phyloP scores from a whole-genome alignment of 2,888 invertebrate species.

The Romanomermis culicivorax region DNA sequence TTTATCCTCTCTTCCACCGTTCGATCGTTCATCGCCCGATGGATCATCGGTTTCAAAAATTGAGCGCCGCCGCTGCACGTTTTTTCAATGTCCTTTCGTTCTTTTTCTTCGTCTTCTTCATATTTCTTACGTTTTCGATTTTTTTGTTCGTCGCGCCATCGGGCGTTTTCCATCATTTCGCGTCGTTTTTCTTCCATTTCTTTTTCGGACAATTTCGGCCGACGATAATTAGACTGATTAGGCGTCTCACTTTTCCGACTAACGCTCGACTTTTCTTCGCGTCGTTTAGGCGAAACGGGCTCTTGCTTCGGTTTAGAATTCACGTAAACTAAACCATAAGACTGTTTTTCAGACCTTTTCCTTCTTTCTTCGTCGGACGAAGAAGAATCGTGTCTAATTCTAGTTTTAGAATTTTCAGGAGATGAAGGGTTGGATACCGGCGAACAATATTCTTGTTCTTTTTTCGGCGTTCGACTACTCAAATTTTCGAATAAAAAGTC shows the following conservation, averaged over 20 bases:
- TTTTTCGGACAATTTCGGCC: slow-evolving; percentile 7
- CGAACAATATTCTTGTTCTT: background rate
- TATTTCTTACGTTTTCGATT: slow-evolving; percentile 30
- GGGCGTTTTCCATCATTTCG: slow-evolving; percentile 65
- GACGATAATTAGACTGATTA: background rate
- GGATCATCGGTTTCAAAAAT: slow-evolving; percentile 41
- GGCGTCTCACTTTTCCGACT: background rate
- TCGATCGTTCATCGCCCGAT: slow-evolving; percentile 42
- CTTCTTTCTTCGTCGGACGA: background rate
- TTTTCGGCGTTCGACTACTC: background rate
- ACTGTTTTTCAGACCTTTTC: background rate
- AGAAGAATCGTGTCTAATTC: background rate
- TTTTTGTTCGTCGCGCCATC: slow-evolving; percentile 33
- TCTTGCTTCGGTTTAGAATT: background rate
- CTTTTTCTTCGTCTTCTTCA: slow-evolving; percentile 27
- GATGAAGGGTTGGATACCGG: background rate
- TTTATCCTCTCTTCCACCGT: slow-evolving; percentile 62
- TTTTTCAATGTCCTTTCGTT: slow-evolving; percentile 19
- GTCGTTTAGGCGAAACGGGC: background rate
- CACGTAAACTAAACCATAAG: background rate
- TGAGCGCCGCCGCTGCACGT: slow-evolving; percentile 16
- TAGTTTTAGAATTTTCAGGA: background rate
- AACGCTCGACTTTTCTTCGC: background rate
- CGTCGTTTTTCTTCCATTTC: slow-evolving; percentile 48
- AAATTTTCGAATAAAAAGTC: background rate